These are phyloP conservation scores for Botia almorhae DNA, from an alignment of 2,797 vertebrate species.

Conservation along the genomic window DNA sequence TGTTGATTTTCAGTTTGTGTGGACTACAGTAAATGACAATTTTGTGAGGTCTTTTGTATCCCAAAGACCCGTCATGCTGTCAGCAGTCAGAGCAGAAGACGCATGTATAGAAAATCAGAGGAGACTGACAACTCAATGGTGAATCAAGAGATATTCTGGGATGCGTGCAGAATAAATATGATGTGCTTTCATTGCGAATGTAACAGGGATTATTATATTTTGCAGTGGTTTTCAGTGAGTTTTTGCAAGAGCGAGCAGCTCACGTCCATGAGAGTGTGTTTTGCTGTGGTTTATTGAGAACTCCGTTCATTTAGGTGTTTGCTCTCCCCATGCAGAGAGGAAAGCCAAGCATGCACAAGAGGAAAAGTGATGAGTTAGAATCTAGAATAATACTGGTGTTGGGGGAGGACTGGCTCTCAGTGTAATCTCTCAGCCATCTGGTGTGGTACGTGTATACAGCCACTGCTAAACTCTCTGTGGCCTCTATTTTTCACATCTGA, in stretches of 20 bases:
- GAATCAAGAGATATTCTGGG: conserved; percentile 31
- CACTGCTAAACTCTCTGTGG: conserved; percentile 44
- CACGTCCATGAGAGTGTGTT: neutral
- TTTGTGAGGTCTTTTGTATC: conserved; percentile 37
- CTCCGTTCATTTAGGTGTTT: neutral
- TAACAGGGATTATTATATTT: conserved; percentile 8
- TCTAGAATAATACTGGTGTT: conserved; percentile 26
- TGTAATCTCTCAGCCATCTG: conserved; percentile 81
- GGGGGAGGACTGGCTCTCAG: conserved; percentile 59
- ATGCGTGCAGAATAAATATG: conserved; percentile 17
- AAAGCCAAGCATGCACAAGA: conserved; percentile 5
- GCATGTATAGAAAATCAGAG: conserved; percentile 26
- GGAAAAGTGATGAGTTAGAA: conserved; percentile 36
- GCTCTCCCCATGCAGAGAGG: conserved; percentile 1
- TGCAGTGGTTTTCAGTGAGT: neutral
- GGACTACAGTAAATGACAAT: conserved; percentile 29
- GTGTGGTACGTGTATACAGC: conserved; percentile 53
- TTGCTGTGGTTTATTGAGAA: conserved; percentile 11
- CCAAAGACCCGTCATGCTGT: conserved; percentile 25
- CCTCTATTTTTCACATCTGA: conserved; percentile 38
- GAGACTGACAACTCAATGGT: conserved; percentile 34
- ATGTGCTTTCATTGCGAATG: conserved; percentile 6
- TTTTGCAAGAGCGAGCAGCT: neutral
- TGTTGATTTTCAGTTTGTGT: conserved; percentile 26
- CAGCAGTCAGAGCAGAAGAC: conserved; percentile 15